Conservation (phyloP, 2,888 invertebrate genomes). For the Torymus auratus region DNA sequence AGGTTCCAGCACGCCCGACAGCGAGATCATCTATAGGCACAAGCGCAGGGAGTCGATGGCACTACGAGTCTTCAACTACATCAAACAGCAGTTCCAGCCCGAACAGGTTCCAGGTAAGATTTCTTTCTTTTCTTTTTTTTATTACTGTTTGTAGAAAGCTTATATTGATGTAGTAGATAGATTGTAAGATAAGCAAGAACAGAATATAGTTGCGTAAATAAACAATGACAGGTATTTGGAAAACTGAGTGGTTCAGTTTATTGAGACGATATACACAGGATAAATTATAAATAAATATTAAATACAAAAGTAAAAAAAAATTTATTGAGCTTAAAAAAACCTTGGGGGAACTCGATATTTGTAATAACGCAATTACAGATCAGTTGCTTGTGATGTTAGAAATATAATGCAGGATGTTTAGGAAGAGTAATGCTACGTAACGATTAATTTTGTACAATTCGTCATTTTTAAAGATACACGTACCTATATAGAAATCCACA, state of each 20-base stretch:
- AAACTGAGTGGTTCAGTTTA: background rate
- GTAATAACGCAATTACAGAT: too few species aligned
- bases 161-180: background rate
- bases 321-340: constrained; percentile 47
- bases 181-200: too few species aligned
- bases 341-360: background rate
- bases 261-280: background rate
- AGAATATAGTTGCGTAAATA: too few species aligned
- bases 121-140: background rate
- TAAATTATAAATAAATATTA: background rate
- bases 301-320: constrained; percentile 28
- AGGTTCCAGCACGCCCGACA: constrained; percentile 66
- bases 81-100: constrained; percentile 69
- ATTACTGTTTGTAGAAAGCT: background rate
- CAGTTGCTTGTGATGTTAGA: too few species aligned
- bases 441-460: too few species aligned
- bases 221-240: too few species aligned
- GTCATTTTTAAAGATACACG: too few species aligned
- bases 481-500: too few species aligned
- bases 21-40: constrained; percentile 66
- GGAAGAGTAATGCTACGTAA: too few species aligned
- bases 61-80: constrained; percentile 69
- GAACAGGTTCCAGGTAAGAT: constrained; percentile 67
- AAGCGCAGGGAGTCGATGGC: constrained; percentile 70
- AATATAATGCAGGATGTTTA: too few species aligned